A percentile compares a stretch with the other conserved stretches of the same genome.
These are phyloP conservation scores for Phylloscopus whistleri DNA, from an alignment of 2,113 vertebrate genomes.

Conservation along the genomic window DNA sequence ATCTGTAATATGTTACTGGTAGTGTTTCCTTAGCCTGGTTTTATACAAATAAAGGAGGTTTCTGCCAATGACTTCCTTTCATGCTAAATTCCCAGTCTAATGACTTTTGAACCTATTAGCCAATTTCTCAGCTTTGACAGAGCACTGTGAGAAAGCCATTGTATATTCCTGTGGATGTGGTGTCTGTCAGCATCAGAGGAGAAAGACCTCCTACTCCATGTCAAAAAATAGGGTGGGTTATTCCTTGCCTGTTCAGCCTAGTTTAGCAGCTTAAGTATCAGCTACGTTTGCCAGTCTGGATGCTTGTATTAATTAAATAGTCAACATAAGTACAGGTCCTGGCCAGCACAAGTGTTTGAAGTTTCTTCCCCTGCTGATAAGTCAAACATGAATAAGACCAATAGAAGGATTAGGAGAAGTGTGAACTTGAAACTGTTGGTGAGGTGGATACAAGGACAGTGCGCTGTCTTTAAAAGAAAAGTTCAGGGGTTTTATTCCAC, in stretches of 20 bases:
- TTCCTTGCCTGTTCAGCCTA: neutral
- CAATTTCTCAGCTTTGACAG: neutral
- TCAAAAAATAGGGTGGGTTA: neutral
- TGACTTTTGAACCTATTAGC: neutral
- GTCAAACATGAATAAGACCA: neutral
- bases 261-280: neutral
- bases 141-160: neutral
- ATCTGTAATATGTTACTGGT: neutral
- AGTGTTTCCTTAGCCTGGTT: neutral
- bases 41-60: neutral
- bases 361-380: neutral
- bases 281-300: neutral
- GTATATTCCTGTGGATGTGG: neutral
- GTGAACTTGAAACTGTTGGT: neutral
- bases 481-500: neutral
- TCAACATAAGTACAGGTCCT: neutral
- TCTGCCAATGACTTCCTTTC: neutral
- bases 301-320: neutral
- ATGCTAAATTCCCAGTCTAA: neutral
- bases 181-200: neutral
- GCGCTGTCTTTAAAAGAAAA: neutral
- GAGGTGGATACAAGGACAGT: neutral
- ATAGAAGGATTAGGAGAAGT: neutral
- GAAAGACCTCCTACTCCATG: neutral
- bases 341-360: neutral